Base-by-base conservation (phyloP, 92 coral and sea anemone species). In the Diadumene lineata region DNA sequence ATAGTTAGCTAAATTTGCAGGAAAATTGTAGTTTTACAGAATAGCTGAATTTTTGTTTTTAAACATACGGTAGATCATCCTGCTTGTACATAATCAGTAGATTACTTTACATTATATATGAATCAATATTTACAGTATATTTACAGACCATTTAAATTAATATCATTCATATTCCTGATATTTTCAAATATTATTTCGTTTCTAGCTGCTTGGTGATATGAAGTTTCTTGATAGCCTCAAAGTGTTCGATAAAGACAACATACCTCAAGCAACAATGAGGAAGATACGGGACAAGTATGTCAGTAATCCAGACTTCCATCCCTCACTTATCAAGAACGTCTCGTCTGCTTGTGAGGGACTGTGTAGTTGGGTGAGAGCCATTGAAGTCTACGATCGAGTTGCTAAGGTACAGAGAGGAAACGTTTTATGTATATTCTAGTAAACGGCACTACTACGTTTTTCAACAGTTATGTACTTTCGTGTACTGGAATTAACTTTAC, bases 351-450 rank as follows among this genome's bases (percentile, higher is more conserved):
- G 98, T 38, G 98, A 94, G 67, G 98, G 98, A 0, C 83, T 94
- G 69, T 94, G 98, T 62, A 89, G 92, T 76, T 94, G 98, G 98
- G 97, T 94, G 29, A 88, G 98, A 64, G 98, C 98, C 7, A 94
- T 94, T 50, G 98, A 94, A 75, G 97, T 91, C 64, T 94, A 94
- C 81, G 98, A 94, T 85, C 83, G 97, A 60, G 97, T 92, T 11
- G 93, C 98, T 28, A 94, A 94, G 98, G 98, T 94, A 83, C 23
- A n/a, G n/a, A n/a, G n/a, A n/a, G n/a, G n/a, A n/a, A n/a, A n/a
- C n/a, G n/a, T n/a, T n/a, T n/a, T n/a, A n/a, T n/a, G n/a, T n/a
- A n/a, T n/a, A n/a, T n/a, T n/a, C n/a, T n/a, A n/a, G n/a, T n/a
- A n/a, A n/a, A n/a, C n/a, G n/a, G n/a, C n/a, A n/a, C n/a, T n/a